Base-by-base conservation (phyloP, 2,113 vertebrate genomes). In the Coryphaenoides rupestris region DNA sequence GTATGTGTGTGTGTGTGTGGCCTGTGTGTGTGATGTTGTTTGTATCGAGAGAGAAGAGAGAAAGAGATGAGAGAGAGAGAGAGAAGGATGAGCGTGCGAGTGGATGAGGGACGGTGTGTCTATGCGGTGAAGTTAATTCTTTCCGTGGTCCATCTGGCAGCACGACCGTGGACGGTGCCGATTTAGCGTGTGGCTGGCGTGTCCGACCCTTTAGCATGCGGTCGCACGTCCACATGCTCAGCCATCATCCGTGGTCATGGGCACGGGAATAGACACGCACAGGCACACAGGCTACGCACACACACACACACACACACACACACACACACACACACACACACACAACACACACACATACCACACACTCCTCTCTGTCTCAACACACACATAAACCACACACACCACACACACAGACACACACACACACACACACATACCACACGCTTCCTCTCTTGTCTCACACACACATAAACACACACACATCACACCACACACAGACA, bases 211-310 rank as follows among this genome's bases (percentile, higher is more conserved):
- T 40, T 40, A 40, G 33, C 33, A 9, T 40, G 33, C 13, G 33
- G 33, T 26, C 24, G 6, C 33, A 40, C 33, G 33, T 40, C 33
- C 9, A 40, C 33, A 40, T 12, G 13, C 13, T 40, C 33, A 40
- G 33, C 33, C 33, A 40, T 40, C 33, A 12, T 40, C 33, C 13
- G 9, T 40, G 7, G 13, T 40, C 33, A 6, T 40, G 33, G 33
- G 33, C 33, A 40, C 33, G 1, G 33, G 33, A 9, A 40, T 5
- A 40, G 33, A 21, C 54, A 55, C 21, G 21, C 54, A 88, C 89
- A 82, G 2, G 3, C 33, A 40, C 33, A 40, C 9, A 40, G n/a
- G n/a, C n/a, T n/a, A n/a, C n/a, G n/a, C n/a, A 40, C 33, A 5
- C 9, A 40, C 13, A 12, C 33, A 40, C 33, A 40, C 28, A 33